phyloP scores from a whole-genome alignment of 1,140 invertebrate genomes.

The Pomacea maculata region DNA sequence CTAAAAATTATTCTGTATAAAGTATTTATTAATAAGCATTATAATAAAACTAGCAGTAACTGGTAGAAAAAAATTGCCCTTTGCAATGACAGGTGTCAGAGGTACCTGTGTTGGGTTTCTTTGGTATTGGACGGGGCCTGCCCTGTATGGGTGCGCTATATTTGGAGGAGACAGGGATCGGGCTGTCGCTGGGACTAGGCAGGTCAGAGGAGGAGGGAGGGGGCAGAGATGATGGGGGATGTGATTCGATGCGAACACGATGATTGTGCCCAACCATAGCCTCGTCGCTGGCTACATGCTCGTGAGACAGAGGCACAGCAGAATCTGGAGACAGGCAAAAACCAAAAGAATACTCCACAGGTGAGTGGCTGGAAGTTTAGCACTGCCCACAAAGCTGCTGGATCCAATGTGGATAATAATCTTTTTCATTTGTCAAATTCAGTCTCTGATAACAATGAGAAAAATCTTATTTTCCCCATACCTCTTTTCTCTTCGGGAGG shows the following conservation, averaged over 20 bases:
- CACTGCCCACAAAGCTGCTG: constrained; percentile 13
- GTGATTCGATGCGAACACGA: constrained; percentile 39
- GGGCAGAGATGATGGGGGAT: constrained; percentile 22
- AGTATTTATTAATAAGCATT: neutral
- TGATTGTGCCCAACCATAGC: constrained; percentile 27
- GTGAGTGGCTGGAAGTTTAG: constrained; percentile 18
- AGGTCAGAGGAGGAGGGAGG: constrained; percentile 10
- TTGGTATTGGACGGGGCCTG: constrained; percentile 49
- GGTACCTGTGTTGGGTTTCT: constrained; percentile 42
- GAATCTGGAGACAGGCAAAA: constrained; percentile 25
- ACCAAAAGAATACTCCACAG: constrained; percentile 9
- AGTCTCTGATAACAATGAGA: too few relatives aligned
- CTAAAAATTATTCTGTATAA: neutral
- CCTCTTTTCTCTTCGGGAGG: too few relatives aligned
- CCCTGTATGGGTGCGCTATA: constrained; percentile 42
- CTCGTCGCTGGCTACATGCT: constrained; percentile 31
- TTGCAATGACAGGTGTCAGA: neutral
- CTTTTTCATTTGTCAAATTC: too few relatives aligned
- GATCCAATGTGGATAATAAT: neutral
- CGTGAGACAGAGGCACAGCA: constrained; percentile 18
- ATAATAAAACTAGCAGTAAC: neutral
- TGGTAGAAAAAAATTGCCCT: neutral
- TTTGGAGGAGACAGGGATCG: constrained; percentile 27
- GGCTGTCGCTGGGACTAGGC: constrained; percentile 23
- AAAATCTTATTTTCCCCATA: too few relatives aligned